A percentile compares a stretch with the other conserved stretches of the same genome.
Conservation (phyloP, 1,140 invertebrate genomes). For the Megalonaias nervosa region DNA sequence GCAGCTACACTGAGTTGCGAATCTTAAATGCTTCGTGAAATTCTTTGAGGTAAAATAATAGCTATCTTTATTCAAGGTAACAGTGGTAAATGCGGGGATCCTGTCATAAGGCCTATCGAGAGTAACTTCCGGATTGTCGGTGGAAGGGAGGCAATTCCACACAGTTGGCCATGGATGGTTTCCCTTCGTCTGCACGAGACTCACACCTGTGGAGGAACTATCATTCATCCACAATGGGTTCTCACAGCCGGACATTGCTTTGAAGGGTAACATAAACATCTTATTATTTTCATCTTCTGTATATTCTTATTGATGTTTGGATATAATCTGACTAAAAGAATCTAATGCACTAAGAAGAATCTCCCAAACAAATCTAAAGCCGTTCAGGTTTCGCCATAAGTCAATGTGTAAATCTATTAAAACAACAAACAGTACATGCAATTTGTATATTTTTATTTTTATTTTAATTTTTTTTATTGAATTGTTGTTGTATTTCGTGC, state of each 20-base stretch:
- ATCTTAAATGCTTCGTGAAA: too few relatives aligned
- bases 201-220: conserved; percentile 68
- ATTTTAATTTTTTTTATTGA: too few relatives aligned
- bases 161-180: conserved; percentile 59
- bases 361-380: background rate
- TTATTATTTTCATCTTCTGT: background rate
- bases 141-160: conserved; percentile 41
- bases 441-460: background rate
- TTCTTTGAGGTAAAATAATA: background rate
- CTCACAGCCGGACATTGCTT: conserved; percentile 72
- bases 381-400: background rate
- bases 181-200: conserved; percentile 41
- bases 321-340: too few relatives aligned
- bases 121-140: conserved; percentile 45
- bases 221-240: conserved; percentile 67
- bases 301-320: too few relatives aligned
- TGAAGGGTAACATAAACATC: conserved; percentile 40
- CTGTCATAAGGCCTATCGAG: conserved; percentile 10
- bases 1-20: too few relatives aligned
- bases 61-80: conserved; percentile 11
- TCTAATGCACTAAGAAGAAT: background rate
- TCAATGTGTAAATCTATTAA: background rate
- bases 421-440: background rate
- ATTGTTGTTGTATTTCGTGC: background rate
- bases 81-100: conserved; percentile 13